Evolutionary conservation across 1,140 invertebrate genomes (phyloP), one percentile per base, ranked within the genome.

Genomic region (Holotrichia oblita): DNA sequence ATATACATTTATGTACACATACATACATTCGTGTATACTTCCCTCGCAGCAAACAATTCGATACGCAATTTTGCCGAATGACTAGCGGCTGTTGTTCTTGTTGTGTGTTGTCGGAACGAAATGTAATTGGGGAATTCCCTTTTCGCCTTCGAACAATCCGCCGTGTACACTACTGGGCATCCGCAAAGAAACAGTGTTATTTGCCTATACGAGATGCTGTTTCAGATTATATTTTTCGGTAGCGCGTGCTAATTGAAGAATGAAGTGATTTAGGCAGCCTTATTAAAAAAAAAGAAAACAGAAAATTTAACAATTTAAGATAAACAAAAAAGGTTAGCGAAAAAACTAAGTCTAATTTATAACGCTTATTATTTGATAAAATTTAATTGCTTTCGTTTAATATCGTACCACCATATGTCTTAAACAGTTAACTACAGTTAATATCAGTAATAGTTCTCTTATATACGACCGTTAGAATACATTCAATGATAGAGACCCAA

Each of bases 71-170:
- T 55, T 55, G 20, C 7, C 22, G 61, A 69, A 69, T 69, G 61
- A 69, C 61, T 69, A 69, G 61, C 61, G 61, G 22, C 61, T 69
- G 61, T 69, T 69, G 61, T 69, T 24, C 61, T 69, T 27, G 61
- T 27, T 69, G 48, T 7, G 48, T 7, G 59, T 22, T 69, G 61
- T 27, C 20, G 61, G 22, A 69, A 27, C 61, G 27, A 34, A 27
- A 69, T 69, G 22, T 69, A 69, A 27, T 69, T 69, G 20, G 59
- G 59, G 59, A 61, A 61, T 20, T 69, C 61, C 61, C 61, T 69
- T 69, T 69, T 69, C 22, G 61, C n/a, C 48, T 17, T 17, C 4
- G 48, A 55, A 55, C 48, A 55, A n/a, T 55, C 48, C 0, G 3
- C 4, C 48, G 14, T 3, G 48, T n/a, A 55, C 48, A 55, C 48